phyloP scores from a whole-genome alignment of 2,113 vertebrate species.

The Atlantisia rogersi region DNA sequence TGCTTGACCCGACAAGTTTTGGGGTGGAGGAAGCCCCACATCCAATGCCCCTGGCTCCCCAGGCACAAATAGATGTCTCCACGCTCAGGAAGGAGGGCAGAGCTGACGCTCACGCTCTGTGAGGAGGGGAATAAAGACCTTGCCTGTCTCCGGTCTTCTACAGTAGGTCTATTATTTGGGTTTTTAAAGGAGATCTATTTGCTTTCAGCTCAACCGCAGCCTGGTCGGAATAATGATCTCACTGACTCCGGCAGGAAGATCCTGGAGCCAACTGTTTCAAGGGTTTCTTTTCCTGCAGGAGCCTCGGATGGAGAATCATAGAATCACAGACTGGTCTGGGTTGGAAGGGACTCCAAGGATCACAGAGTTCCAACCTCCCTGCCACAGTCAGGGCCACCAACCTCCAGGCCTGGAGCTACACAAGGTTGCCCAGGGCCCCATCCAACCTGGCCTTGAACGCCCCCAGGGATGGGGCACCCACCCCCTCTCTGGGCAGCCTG shows the following conservation, averaged over 20 bases:
- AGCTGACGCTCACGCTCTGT: neutral
- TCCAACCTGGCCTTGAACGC: too few relatives aligned
- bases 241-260: neutral
- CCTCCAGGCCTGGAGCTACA: too few relatives aligned
- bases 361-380: too few relatives aligned
- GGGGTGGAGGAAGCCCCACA: neutral
- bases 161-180: slow-evolving; percentile 15
- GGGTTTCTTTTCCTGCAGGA: neutral
- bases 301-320: neutral
- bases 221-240: neutral
- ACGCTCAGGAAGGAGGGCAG: neutral
- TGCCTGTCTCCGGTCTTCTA: neutral
- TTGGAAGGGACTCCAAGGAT: too few relatives aligned
- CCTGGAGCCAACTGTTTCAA: neutral
- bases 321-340: too few relatives aligned
- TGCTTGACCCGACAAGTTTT: neutral
- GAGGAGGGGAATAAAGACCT: neutral
- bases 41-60: rapidly evolving
- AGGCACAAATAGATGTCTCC: neutral
- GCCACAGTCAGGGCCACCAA: too few relatives aligned
- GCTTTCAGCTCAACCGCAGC: neutral
- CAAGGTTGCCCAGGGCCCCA: too few relatives aligned
- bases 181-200: slow-evolving; percentile 24
- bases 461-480: too few relatives aligned
- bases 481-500: too few relatives aligned